Base-by-base conservation (phyloP, 2,113 vertebrate species). In the Emydura subglobosa region DNA sequence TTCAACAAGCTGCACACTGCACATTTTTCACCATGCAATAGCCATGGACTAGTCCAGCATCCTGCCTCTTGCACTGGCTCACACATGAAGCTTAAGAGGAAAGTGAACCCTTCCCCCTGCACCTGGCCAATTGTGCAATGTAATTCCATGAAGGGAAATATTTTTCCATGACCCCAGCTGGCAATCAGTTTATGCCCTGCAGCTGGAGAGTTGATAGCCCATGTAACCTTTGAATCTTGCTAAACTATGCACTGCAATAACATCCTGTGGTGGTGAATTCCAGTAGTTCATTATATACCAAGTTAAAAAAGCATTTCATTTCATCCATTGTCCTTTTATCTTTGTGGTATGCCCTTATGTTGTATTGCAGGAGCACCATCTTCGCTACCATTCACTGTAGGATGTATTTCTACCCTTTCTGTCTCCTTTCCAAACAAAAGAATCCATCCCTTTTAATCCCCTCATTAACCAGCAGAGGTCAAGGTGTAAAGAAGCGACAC, bases 391-490 rank as follows among this genome's bases (percentile, higher is more conserved):
- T 83, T 95, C 68, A 79, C 25, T 92, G 90, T 42, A 93, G 79
- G 95, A 89, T 54, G 57, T 78, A 42, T 65, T 89, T 34, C 92
- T 92, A 27, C 88, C 61, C 39, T 44, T 25, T 82, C 8, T 0
- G 53, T 31, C 61, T 88, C 83, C 57, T 94, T 96, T 93, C 85
- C 86, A 95, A 95, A 96, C 87, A 96, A 96, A 91, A 93, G 0
- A 79, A 92, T 53, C 81, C 87, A 39, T 92, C 7, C 93, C 80
- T 74, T 88, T 50, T 34, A 95, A 92, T 27, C 16, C 10, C 5
- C 49, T 95, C 31, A n/a, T 44, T 79, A 79, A 1, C 47, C 47
- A 47, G 47, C 47, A 5, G 47, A 47, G 47, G 47, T 47, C 47
- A 47, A 47, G 47, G 47, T 8, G 21, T 72, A 83, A 34, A 83